Evolutionary conservation across 2,888 invertebrate species (phyloP), one percentile per base, ranked within the genome.

Genomic region (Patella depressa): DNA sequence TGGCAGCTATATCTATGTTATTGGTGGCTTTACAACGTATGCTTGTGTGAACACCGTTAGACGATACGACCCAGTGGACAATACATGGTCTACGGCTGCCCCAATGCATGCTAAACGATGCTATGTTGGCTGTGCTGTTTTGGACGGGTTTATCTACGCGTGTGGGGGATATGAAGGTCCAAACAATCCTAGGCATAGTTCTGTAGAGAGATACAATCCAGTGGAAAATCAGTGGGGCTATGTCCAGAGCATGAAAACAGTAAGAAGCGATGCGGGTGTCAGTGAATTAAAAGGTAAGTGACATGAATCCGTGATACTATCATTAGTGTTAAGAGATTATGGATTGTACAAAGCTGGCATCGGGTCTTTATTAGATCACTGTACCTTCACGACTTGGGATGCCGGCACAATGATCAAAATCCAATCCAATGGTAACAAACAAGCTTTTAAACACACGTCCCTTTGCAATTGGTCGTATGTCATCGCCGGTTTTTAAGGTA

Each of bases 171-270:
- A 89, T 80, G 92, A 92, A 81, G 92, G 92, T 0, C 34, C 34
- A 5, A 45, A 5, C 34, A 95, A 96, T 88, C 95, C 95, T 90
- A 93, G 97, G 15, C 96, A 96, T 91, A 96, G 95, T 88, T 96
- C 96, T 0, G 97, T 95, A 0, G 98, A 98, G 91, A 93, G 95
- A 78, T 98, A 97, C 92, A 95, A 96, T 91, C 95, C 95, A 70
- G 93, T 93, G 78, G 95, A 95, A 24, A 98, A 98, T 91, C 97
- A 97, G 90, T 92, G 92, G 92, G 94, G 95, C 1, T 93, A 96
- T 82, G 95, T 97, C 24, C 94, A 96, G 0, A 95, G 96, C 0
- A 98, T 98, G 98, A 94, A 73, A 93, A 82, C 86, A 79, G 94
- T 94, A 86, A 93, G 96, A 14, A 96, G 96, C 0, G 96, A 96